phyloP scores from a whole-genome alignment of 2,888 invertebrate species.

The Phortica magna region DNA sequence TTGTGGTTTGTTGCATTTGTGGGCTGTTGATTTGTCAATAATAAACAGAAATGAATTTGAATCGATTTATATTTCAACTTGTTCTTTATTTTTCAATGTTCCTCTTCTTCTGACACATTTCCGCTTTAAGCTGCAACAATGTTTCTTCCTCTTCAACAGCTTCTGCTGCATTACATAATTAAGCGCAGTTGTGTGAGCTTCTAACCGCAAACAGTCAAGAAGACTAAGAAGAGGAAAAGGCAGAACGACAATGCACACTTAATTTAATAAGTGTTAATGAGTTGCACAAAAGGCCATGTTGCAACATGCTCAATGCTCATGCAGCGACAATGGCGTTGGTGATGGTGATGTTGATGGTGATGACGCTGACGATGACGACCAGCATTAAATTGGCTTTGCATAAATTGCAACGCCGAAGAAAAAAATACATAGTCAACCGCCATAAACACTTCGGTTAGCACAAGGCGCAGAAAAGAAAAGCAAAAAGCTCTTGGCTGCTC shows the following conservation, averaged over 20 bases:
- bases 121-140: constrained; percentile 19
- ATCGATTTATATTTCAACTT: constrained; percentile 7
- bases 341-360: too few species aligned
- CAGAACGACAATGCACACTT: constrained; percentile 56
- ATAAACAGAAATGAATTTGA: constrained; percentile 26
- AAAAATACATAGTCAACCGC: constrained; percentile 6
- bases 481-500: not conserved
- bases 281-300: constrained; percentile 58
- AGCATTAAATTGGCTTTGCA: constrained; percentile 51
- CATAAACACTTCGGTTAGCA: not conserved
- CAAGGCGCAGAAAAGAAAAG: not conserved
- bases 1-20: not conserved
- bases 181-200: constrained; percentile 49
- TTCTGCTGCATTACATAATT: constrained; percentile 54
- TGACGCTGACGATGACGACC: constrained; percentile 16
- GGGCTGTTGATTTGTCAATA: constrained; percentile 30
- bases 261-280: constrained; percentile 76
- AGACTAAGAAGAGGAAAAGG: not conserved
- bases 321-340: too few species aligned
- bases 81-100: not conserved
- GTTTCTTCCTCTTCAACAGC: not conserved
- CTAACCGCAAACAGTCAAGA: constrained; percentile 5
- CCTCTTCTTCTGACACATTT: not conserved
- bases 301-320: not conserved
- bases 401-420: constrained; percentile 51